Percentiles rank a stretch among this genome's conserved stretches.
These are phyloP conservation scores for Entomobrya multifasciata DNA, from an alignment of 2,888 invertebrate genomes.

Conservation along the genomic window DNA sequence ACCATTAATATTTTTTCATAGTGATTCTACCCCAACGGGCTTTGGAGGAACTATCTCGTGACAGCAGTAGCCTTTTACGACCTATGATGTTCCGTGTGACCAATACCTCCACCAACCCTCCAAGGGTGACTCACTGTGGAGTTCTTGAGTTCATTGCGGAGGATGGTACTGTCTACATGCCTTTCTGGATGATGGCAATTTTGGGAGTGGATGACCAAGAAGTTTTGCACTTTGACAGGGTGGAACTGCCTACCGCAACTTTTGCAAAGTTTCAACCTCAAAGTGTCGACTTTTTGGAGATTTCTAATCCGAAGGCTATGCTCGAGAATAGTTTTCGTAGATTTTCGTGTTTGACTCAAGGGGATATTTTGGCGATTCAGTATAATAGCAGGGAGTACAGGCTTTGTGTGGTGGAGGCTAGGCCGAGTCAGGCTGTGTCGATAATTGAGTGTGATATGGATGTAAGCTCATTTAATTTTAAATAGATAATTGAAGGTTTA, in stretches of 20 bases:
- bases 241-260: constrained; percentile 95
- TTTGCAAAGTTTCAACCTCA: constrained; percentile 94
- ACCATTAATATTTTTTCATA: constrained; percentile 31
- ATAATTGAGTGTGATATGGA: constrained; percentile 86
- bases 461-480: too few species aligned
- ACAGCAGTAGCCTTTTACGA: background rate
- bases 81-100: constrained; percentile 63
- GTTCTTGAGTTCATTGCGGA: constrained; percentile 99
- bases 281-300: constrained; percentile 84
- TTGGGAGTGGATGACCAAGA: constrained; percentile 92
- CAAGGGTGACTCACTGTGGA: constrained; percentile 82
- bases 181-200: constrained; percentile 90
- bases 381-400: constrained; percentile 85
- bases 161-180: constrained; percentile 97
- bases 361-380: constrained; percentile 84
- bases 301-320: constrained; percentile 83
- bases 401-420: constrained; percentile 84
- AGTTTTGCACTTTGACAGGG: constrained; percentile 93
- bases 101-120: background rate
- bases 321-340: constrained; percentile 84
- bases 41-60: constrained; percentile 21
- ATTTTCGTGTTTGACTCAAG: constrained; percentile 84
- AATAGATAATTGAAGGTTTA: too few species aligned
- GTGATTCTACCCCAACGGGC: constrained; percentile 66
- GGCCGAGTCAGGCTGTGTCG: constrained; percentile 84